These are phyloP conservation scores for Ascaphus truei DNA, from an alignment of 2,113 vertebrate species.

Conservation along the genomic window DNA sequence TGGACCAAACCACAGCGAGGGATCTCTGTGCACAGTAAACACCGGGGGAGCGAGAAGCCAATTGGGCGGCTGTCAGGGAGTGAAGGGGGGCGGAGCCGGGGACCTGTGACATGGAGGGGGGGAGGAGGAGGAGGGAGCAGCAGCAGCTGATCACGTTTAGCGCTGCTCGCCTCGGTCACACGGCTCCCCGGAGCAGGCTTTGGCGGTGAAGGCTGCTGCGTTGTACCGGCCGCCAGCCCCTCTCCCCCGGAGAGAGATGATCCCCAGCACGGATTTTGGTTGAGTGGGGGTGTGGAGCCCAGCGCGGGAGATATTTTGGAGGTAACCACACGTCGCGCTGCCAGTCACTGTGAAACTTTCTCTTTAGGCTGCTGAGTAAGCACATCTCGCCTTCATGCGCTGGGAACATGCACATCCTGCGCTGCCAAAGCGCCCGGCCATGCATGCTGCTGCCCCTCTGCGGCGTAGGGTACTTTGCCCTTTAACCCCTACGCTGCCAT, in stretches of 20 bases:
- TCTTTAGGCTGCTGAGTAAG: slow-evolving; percentile 12
- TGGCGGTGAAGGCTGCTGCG: background rate
- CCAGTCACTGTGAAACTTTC: slow-evolving; percentile 1
- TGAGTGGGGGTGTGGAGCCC: background rate
- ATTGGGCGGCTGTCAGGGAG: background rate
- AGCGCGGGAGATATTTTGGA: background rate
- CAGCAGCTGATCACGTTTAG: slow-evolving; percentile 24
- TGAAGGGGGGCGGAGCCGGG: background rate
- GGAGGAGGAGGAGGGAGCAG: background rate
- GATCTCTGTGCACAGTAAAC: slow-evolving; percentile 6
- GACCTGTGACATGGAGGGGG: background rate
- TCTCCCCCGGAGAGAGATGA: slow-evolving; percentile 13
- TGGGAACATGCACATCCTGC: background rate
- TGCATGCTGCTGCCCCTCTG: background rate
- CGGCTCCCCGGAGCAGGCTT: background rate
- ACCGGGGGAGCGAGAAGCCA: background rate
- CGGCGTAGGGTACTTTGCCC: background rate
- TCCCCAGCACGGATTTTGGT: background rate
- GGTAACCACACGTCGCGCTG: background rate
- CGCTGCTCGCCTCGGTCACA: background rate
- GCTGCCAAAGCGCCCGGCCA: background rate
- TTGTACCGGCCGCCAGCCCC: too few relatives aligned
- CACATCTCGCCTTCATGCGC: background rate
- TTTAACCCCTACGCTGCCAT: background rate
- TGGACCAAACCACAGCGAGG: background rate